A percentile compares a stretch with the other conserved stretches of the same genome.
phyloP scores from a whole-genome alignment of 2,113 vertebrate species.

The Lophura nycthemera region DNA sequence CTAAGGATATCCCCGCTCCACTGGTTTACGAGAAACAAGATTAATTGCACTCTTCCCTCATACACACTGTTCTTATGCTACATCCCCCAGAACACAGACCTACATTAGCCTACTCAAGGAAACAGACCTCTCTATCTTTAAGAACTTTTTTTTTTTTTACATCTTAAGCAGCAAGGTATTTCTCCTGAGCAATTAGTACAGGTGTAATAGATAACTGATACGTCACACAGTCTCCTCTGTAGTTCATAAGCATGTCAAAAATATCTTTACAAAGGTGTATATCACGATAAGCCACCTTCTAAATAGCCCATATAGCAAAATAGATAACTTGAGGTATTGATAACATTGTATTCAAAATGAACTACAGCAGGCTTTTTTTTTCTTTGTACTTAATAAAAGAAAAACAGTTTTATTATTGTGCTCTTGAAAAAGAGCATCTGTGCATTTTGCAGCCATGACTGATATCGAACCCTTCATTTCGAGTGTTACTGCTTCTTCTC shows the following conservation, averaged over 20 bases:
- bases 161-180: neutral
- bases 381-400: neutral
- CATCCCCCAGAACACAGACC: neutral
- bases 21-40: neutral
- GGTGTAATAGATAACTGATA: neutral
- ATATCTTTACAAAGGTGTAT: neutral
- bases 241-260: neutral
- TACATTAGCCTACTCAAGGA: neutral
- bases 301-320: neutral
- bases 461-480: neutral
- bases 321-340: neutral
- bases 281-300: neutral
- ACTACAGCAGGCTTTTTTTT: neutral
- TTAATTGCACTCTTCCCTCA: neutral
- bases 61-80: neutral
- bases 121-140: neutral
- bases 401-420: slow-evolving; percentile 1
- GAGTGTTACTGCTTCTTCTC: slow-evolving; percentile 6
- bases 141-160: neutral
- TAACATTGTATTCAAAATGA: neutral
- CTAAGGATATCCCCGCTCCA: neutral
- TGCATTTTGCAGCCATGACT: slow-evolving; percentile 1
- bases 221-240: neutral
- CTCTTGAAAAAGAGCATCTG: slow-evolving; percentile 53
- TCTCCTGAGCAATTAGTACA: neutral